Evolutionary conservation across 2,888 invertebrate species (phyloP).

Genomic region (Eumerus sabulonum): DNA sequence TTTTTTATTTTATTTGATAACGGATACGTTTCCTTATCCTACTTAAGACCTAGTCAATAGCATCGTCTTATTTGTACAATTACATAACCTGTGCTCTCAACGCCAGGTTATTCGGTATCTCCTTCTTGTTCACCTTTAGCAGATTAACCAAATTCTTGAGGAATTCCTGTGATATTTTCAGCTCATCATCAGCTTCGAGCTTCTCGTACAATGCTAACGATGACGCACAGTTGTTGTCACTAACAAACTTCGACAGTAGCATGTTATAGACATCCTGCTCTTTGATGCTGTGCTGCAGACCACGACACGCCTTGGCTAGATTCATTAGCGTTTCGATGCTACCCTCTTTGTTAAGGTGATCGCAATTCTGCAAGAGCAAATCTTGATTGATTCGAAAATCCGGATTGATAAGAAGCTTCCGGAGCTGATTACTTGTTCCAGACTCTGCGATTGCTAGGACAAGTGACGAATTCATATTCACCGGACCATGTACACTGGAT

Average conservation of each 20-base stretch:
- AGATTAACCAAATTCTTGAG: constrained; percentile 74
- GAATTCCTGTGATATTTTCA: constrained; percentile 75
- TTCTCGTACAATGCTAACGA: constrained; percentile 76
- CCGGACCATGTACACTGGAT: constrained; percentile 78
- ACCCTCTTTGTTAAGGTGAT: constrained; percentile 76
- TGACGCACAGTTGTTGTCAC: constrained; percentile 73
- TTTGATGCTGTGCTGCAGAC: constrained; percentile 74
- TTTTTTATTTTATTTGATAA: too few relatives aligned
- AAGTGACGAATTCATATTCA: constrained; percentile 78
- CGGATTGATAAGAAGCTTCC: constrained; percentile 80
- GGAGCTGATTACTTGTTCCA: constrained; percentile 78
- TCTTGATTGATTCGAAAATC: constrained; percentile 80
- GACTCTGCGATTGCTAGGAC: constrained; percentile 79
- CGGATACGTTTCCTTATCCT: too few relatives aligned
- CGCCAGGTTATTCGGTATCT: constrained; percentile 76
- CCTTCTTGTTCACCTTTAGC: constrained; percentile 75
- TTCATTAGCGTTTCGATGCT: constrained; percentile 74
- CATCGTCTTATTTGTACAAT: neutral
- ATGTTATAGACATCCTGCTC: constrained; percentile 77
- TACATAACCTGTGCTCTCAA: constrained; percentile 75
- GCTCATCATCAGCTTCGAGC: constrained; percentile 75
- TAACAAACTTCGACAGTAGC: constrained; percentile 74
- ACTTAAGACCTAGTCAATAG: too few relatives aligned
- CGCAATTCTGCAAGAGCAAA: constrained; percentile 80
- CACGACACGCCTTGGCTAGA: constrained; percentile 75